Percentiles rank a stretch among this genome's conserved stretches.
Conservation (phyloP, 2,113 vertebrate species). For the Chrysochloris asiatica region DNA sequence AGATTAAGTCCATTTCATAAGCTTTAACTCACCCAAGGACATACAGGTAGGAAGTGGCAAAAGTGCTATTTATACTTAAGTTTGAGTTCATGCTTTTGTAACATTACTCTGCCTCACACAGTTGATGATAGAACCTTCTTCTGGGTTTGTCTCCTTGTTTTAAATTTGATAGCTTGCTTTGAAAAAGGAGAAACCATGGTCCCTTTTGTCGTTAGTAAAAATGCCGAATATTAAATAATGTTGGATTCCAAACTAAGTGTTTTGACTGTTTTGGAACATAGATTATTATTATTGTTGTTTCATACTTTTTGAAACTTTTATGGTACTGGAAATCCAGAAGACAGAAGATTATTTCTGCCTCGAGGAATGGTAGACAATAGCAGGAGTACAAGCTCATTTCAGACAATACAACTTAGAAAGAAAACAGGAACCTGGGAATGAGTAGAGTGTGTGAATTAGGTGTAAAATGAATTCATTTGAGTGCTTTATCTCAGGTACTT, state of each 20-base stretch:
- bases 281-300: slow-evolving; percentile 12
- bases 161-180: slow-evolving; percentile 45
- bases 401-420: not conserved
- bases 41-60: not conserved
- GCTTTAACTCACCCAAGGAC: not conserved
- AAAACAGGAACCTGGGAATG: not conserved
- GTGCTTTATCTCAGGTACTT: not conserved
- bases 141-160: slow-evolving; percentile 30
- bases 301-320: slow-evolving; percentile 23
- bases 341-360: not conserved
- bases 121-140: not conserved
- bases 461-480: not conserved
- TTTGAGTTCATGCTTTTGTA: not conserved
- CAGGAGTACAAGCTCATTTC: not conserved
- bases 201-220: slow-evolving; percentile 27
- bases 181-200: not conserved
- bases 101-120: not conserved
- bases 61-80: not conserved
- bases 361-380: not conserved
- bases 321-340: slow-evolving; percentile 9
- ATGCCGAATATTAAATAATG: not conserved
- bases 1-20: slow-evolving; percentile 28
- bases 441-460: not conserved
- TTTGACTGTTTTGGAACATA: slow-evolving; percentile 31
- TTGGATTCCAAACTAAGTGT: slow-evolving; percentile 23